These are phyloP conservation scores for Molorchus minor DNA, from an alignment of 2,888 invertebrate genomes.

Conservation along the genomic window DNA sequence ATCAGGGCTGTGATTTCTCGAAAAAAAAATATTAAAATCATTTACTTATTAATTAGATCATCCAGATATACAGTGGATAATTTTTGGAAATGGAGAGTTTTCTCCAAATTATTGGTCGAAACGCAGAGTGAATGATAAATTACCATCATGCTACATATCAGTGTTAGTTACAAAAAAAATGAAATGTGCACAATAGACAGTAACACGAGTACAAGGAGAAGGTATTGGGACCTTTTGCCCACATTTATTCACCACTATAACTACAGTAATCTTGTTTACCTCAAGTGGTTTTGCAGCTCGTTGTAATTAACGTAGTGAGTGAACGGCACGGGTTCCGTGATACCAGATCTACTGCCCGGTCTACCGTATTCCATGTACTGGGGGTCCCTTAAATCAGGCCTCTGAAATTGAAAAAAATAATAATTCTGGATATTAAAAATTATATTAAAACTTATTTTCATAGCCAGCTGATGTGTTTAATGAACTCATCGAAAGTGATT, in stretches of 20 bases:
- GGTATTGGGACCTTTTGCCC: slow-evolving; percentile 24
- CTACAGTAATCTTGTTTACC: slow-evolving; percentile 68
- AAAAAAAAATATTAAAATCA: neutral
- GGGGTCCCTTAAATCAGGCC: slow-evolving; percentile 32
- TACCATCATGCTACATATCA: slow-evolving; percentile 51
- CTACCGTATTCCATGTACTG: slow-evolving; percentile 62
- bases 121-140: neutral
- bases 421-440: too few species aligned
- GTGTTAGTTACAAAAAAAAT: slow-evolving; percentile 58
- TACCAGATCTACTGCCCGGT: slow-evolving; percentile 67
- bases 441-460: too few species aligned
- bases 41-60: neutral
- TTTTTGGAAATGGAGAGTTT: neutral
- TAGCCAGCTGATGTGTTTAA: too few species aligned
- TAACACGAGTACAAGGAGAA: slow-evolving; percentile 35
- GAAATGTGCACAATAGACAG: slow-evolving; percentile 52
- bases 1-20: slow-evolving; percentile 5
- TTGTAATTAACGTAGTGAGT: slow-evolving; percentile 86
- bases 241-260: slow-evolving; percentile 1
- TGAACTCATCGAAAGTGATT: too few species aligned
- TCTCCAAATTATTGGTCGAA: neutral
- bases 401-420: slow-evolving; percentile 36
- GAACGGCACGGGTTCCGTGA: slow-evolving; percentile 66
- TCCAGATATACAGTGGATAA: neutral
- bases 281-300: slow-evolving; percentile 84